phyloP scores from a whole-genome alignment of 2,113 vertebrate genomes.

The Forbesichthys agassizii region DNA sequence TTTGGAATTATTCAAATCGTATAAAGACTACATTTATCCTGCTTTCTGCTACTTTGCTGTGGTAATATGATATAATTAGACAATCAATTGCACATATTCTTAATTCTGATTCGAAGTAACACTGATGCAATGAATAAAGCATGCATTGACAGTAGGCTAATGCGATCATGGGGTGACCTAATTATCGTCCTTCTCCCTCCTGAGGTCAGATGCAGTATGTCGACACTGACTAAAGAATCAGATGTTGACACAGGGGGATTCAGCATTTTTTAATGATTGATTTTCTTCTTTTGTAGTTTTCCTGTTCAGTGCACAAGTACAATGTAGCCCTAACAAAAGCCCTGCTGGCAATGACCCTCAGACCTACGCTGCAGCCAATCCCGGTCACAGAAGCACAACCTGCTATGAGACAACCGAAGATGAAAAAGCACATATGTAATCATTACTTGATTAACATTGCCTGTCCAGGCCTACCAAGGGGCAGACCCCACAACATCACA shows the following conservation, averaged over 20 bases:
- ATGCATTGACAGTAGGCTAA: constrained; percentile 65
- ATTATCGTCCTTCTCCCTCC: constrained; percentile 55
- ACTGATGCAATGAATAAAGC: constrained; percentile 61
- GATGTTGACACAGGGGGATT: constrained; percentile 67
- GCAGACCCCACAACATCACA: not conserved
- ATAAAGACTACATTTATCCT: constrained; percentile 30
- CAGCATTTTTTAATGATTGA: constrained; percentile 70
- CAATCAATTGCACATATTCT: constrained; percentile 39
- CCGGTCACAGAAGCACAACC: constrained; percentile 35
- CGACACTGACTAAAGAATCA: constrained; percentile 67
- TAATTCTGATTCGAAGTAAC: constrained; percentile 41
- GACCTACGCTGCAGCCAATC: constrained; percentile 54
- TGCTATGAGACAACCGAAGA: constrained; percentile 35
- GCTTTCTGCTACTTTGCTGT: not conserved
- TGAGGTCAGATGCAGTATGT: constrained; percentile 54
- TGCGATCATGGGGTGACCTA: constrained; percentile 70
- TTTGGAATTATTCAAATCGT: constrained; percentile 47
- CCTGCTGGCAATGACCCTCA: constrained; percentile 68
- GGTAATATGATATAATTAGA: constrained; percentile 35
- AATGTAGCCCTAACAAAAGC: constrained; percentile 71
- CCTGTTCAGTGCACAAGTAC: constrained; percentile 71
- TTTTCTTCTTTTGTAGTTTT: constrained; percentile 71
- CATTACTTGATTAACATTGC: constrained; percentile 15
- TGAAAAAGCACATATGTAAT: not conserved
- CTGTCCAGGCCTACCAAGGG: constrained; percentile 5